These are phyloP conservation scores for Pteronura brasiliensis DNA, from an alignment of 2,113 vertebrate genomes.

Conservation along the genomic window DNA sequence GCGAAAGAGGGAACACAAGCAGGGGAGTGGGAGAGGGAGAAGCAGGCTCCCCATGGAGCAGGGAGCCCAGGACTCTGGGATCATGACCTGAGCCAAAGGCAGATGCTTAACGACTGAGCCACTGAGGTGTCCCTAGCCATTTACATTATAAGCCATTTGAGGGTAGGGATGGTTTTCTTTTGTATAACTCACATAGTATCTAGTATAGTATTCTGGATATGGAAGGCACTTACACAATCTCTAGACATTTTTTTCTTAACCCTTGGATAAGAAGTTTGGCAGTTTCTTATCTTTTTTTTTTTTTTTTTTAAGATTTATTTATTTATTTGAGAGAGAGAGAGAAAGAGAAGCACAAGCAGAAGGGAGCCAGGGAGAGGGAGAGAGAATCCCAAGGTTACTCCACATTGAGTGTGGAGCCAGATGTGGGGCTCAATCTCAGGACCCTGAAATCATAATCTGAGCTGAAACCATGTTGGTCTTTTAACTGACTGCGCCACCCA, in stretches of 20 bases:
- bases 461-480: neutral
- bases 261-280: neutral
- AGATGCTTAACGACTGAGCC: too few relatives aligned
- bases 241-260: neutral
- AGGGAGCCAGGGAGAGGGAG: neutral
- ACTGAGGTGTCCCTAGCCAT: neutral
- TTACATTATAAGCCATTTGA: slow-evolving; percentile 23
- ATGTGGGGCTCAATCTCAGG: neutral
- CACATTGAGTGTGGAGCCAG: neutral
- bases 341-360: neutral
- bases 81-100: too few relatives aligned
- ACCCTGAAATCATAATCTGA: neutral
- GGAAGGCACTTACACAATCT: neutral
- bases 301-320: neutral
- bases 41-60: too few relatives aligned
- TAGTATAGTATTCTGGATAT: neutral
- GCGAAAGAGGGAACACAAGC: too few relatives aligned
- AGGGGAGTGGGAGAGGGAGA: too few relatives aligned
- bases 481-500: neutral
- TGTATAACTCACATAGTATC: neutral
- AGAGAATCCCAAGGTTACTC: neutral
- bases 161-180: neutral
- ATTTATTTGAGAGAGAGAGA: neutral
- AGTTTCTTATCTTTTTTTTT: neutral
- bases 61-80: too few relatives aligned